Base-by-base conservation (phyloP, 2,113 vertebrate species). In the Xerus inauris region DNA sequence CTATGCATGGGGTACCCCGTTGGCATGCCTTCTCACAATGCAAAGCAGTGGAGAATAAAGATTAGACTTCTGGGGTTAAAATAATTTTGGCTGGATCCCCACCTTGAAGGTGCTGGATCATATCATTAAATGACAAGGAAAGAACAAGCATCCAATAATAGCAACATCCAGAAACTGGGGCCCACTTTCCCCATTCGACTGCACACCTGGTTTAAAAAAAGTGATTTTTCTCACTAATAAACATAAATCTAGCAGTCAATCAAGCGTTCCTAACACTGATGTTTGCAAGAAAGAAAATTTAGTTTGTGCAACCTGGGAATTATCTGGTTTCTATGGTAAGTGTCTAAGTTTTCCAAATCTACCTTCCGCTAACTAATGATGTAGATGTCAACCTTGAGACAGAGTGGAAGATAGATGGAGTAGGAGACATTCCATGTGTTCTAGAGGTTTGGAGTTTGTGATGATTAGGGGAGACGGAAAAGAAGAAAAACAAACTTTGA, bases 401-500 rank as follows among this genome's bases (percentile, higher is more conserved):
- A 65, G 51, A 62, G 45, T 2, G 42, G 65, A 76, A 77, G 71
- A 42, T 7, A 51, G 64, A 40, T 0, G 32, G 82, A 35, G 17
- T 16, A 54, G 45, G 72, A 75, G 80, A 62, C 0, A 22, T n/a
- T 79, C n/a, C 0, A 0, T 13, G 32, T 28, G 32, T 76, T 62
- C 81, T 85, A 83, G 81, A 38, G 20, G 54, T 40, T 32, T 93
- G 87, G 65, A 40, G 93, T 84, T 62, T 67, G 72, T 92, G 75
- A 38, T 80, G 95, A 95, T 2, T 80, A 57, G 76, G 76, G 24
- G 40, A 89, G 75, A 83, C 14, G 10, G 47, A 57, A 92, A 38
- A 93, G 38, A 87, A 96, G 88, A 85, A 95, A 96, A 96, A 64
- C 47, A 82, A 89, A 95, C 72, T 96, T 92, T 81, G 94, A 76